These are phyloP conservation scores for Chrysolina americana DNA, from an alignment of 2,888 invertebrate genomes.

Conservation along the genomic window DNA sequence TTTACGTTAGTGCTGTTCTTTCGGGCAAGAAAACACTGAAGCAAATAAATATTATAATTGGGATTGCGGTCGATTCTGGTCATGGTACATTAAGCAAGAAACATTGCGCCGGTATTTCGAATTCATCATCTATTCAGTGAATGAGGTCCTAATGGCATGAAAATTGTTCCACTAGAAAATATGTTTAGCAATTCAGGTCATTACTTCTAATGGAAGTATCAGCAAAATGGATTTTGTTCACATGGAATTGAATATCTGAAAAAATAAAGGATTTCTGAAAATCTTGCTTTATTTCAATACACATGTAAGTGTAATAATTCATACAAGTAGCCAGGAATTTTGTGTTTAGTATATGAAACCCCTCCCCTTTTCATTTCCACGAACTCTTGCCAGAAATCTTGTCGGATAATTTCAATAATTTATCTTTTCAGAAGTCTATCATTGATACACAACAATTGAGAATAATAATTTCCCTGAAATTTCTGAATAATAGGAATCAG, in stretches of 20 bases:
- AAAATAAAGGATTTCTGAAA: too few species aligned
- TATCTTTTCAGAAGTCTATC: too few species aligned
- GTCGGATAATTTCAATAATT: too few species aligned
- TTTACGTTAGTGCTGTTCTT: background rate
- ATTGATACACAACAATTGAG: too few species aligned
- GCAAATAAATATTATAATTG: slow-evolving; percentile 11
- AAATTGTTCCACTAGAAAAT: slow-evolving; percentile 5
- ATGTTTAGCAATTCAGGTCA: background rate
- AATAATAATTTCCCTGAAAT: too few species aligned
- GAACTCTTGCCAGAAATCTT: too few species aligned
- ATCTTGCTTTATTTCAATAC: too few species aligned
- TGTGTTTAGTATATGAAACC: too few species aligned
- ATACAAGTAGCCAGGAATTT: too few species aligned
- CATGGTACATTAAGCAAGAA: slow-evolving; percentile 3
- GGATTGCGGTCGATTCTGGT: slow-evolving; percentile 4
- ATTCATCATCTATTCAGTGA: slow-evolving; percentile 1
- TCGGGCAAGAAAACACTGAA: background rate
- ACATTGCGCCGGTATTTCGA: background rate
- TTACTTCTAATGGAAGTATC: background rate
- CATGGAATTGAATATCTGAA: background rate
- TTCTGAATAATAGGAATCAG: too few species aligned
- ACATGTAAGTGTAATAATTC: too few species aligned
- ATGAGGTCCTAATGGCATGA: background rate
- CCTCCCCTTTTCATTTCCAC: too few species aligned
- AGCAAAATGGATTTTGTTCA: background rate